phyloP scores from a whole-genome alignment of 2,797 vertebrate genomes.

The Paramormyrops hopkinsi region DNA sequence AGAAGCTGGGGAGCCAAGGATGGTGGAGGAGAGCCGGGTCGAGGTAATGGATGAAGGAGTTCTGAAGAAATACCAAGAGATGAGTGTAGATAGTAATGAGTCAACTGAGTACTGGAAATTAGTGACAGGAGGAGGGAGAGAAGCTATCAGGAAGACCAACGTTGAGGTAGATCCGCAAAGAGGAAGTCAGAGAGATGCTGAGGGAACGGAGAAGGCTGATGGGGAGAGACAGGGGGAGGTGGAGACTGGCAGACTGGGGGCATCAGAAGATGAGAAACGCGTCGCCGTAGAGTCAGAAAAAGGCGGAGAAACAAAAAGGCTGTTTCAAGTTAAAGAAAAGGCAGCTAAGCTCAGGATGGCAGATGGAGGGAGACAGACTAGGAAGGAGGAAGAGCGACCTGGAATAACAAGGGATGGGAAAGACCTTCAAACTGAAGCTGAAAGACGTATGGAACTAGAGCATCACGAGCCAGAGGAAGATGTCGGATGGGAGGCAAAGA shows the following conservation, averaged over 20 bases:
- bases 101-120: background rate
- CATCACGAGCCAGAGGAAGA: background rate
- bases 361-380: constrained; percentile 18
- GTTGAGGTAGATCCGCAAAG: background rate
- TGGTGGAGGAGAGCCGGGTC: background rate
- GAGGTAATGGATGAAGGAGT: background rate
- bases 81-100: background rate
- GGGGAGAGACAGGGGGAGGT: background rate
- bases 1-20: background rate
- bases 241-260: background rate
- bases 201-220: background rate
- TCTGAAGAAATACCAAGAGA: background rate
- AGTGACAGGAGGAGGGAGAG: constrained; percentile 24
- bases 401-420: background rate
- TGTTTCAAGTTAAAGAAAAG: background rate
- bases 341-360: background rate
- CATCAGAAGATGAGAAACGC: background rate
- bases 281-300: background rate
- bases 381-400: background rate
- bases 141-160: background rate
- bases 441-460: background rate
- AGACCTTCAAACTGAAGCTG: background rate
- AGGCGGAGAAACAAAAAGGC: background rate
- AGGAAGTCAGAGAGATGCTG: background rate
- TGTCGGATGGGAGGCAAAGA: background rate